Percentiles rank a stretch among this genome's conserved stretches.
Evolutionary conservation across 1,140 invertebrate species (phyloP).

Genomic region (Elysia chlorotica): DNA sequence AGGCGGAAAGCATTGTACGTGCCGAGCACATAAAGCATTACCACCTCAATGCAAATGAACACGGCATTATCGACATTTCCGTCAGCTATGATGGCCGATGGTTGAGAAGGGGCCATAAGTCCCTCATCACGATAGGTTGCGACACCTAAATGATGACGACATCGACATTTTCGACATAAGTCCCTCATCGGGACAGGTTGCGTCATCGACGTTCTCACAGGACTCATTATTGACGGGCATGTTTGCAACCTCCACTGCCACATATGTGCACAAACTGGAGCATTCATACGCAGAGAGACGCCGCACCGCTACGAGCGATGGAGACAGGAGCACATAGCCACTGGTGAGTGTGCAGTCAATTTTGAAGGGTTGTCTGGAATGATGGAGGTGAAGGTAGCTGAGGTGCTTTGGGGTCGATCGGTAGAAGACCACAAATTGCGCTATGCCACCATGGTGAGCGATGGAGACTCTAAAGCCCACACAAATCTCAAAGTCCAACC

Average conservation of each 20-base stretch:
- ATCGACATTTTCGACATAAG: too few species aligned
- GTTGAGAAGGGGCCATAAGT: too few species aligned
- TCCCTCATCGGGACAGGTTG: neutral
- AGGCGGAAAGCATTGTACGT: too few species aligned
- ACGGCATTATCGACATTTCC: neutral
- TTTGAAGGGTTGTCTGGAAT: neutral
- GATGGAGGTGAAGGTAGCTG: neutral
- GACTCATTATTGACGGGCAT: neutral
- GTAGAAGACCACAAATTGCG: neutral
- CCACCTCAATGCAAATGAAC: neutral
- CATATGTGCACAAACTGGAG: neutral
- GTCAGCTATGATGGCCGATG: slow-evolving; percentile 2
- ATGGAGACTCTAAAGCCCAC: slow-evolving; percentile 6
- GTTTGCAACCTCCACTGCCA: neutral
- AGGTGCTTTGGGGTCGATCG: neutral
- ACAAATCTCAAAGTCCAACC: neutral
- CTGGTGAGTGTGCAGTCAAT: neutral
- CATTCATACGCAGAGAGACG: neutral
- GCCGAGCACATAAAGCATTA: neutral
- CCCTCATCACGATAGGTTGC: neutral
- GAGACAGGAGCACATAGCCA: neutral
- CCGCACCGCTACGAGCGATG: neutral
- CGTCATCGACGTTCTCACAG: slow-evolving; percentile 7
- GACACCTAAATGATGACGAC: neutral
- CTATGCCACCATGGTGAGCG: neutral